Base-by-base conservation (phyloP, 2,113 vertebrate genomes). In the Stegostoma tigrinum region DNA sequence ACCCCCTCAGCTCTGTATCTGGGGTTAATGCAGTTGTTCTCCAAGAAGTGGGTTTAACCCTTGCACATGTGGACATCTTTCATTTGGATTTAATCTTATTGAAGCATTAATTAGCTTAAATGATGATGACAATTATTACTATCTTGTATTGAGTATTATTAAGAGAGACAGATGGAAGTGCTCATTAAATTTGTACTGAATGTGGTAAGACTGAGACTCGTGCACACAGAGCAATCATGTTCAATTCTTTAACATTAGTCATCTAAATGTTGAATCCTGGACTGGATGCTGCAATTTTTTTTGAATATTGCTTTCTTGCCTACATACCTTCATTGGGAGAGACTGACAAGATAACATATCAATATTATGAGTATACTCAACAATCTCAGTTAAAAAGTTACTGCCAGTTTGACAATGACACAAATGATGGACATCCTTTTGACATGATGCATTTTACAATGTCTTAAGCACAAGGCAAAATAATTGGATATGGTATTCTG, bases 91-190 rank as follows among this genome's bases (percentile, higher is more conserved):
- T 66, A 95, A 95, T 95, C 95, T 96, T 87, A 95, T 90, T 96
- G 70, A 78, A 96, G 93, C 90, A 95, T 90, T 96, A 95, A 96
- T 95, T 67, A 96, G 93, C 55, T 67, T 86, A 96, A 94, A 93
- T 96, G 83, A 83, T 95, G 55, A 61, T 38, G 34, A 89, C 95
- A 61, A 68, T 55, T 12, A 27, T n/a, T 94, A n/a, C 68, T 94
- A 94, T 45, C 91, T 94, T 94, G n/a, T 68, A 38, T 68, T 3
- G 19, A 45, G 38, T 45, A 94, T 94, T 68, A 67, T 38, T 67
- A 61, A 23, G 34, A 67, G 64, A 42, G 90, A 94, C 90, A 94
- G 90, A 67, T 94, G 64, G 89, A 93, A 66, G 66, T 67, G 23
- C 34, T 27, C 34, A 67, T 42, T 94, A 38, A 67, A 27, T 4